These are phyloP conservation scores for Esperia sulphurella DNA, from an alignment of 2,888 invertebrate species.

Conservation along the genomic window DNA sequence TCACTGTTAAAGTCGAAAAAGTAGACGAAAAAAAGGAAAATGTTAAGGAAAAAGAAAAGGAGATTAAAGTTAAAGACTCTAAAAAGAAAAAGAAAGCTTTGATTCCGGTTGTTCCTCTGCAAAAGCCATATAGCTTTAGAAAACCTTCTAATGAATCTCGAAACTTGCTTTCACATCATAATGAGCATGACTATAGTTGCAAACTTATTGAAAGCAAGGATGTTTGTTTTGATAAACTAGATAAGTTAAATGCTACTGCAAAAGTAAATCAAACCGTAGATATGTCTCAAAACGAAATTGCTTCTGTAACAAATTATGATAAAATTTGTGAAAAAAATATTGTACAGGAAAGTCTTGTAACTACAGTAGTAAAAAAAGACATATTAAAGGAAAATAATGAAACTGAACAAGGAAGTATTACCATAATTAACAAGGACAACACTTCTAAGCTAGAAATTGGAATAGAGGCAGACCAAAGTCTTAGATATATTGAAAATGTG, in stretches of 20 bases:
- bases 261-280: neutral
- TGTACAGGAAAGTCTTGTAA: neutral
- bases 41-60: neutral
- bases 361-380: neutral
- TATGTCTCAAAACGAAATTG: neutral
- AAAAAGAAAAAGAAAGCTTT: conserved; percentile 32
- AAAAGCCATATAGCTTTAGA: conserved; percentile 42
- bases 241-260: neutral
- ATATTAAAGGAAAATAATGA: neutral
- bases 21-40: conserved; percentile 10
- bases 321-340: neutral
- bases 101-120: conserved; percentile 19
- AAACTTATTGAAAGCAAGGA: neutral
- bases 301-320: neutral
- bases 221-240: neutral
- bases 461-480: too few species aligned
- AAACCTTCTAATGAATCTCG: conserved; percentile 42
- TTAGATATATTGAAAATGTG: too few species aligned
- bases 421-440: too few species aligned
- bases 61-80: conserved; percentile 1
- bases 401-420: neutral
- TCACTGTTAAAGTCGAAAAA: conserved; percentile 14
- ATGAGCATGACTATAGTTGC: conserved; percentile 43
- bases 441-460: too few species aligned
- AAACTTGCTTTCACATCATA: conserved; percentile 28